A percentile compares a stretch with the other conserved stretches of the same genome.
These are phyloP conservation scores for Alsophila aescularia DNA, from an alignment of 2,888 invertebrate genomes.

Conservation along the genomic window DNA sequence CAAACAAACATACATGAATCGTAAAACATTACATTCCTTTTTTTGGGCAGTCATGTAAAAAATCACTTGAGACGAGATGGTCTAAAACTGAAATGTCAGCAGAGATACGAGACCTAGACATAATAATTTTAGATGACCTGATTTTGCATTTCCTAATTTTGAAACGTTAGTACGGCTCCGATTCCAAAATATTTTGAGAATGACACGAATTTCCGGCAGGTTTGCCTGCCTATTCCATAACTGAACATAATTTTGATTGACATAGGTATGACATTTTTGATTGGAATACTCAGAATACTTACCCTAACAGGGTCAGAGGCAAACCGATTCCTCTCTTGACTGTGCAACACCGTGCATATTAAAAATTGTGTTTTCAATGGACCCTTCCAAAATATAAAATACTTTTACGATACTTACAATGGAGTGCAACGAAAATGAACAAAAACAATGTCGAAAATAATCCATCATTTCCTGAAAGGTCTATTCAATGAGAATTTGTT, in stretches of 20 bases:
- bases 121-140: too few species aligned
- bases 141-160: not conserved
- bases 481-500: slow-evolving; percentile 52
- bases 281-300: not conserved
- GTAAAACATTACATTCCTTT: too few species aligned
- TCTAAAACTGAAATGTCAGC: too few species aligned
- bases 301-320: not conserved
- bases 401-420: slow-evolving; percentile 1
- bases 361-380: not conserved
- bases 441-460: slow-evolving; percentile 17
- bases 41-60: too few species aligned
- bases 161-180: not conserved
- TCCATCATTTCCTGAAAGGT: slow-evolving; percentile 20
- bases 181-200: not conserved
- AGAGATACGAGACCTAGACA: too few species aligned
- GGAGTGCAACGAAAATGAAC: not conserved
- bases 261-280: slow-evolving; percentile 20
- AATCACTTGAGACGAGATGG: too few species aligned
- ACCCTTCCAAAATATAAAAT: not conserved
- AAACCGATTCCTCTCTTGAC: not conserved
- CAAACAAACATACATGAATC: too few species aligned
- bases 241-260: slow-evolving; percentile 16
- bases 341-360: too few species aligned
- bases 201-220: not conserved
- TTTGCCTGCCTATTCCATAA: not conserved